Evolutionary conservation across 1,140 invertebrate species (phyloP).

Genomic region (Anastatus disparis): DNA sequence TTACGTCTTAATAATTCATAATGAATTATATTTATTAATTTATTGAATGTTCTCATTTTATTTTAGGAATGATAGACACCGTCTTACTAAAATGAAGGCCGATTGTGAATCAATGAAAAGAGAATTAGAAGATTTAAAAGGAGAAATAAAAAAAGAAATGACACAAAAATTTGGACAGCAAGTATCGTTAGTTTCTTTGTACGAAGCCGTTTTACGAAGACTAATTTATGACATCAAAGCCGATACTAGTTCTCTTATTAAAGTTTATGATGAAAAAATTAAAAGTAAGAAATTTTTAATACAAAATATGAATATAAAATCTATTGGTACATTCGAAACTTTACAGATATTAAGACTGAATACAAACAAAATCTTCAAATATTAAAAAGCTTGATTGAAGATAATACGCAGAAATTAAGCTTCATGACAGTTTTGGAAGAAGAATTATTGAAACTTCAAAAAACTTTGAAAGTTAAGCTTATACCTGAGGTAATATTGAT

Average conservation of each 20-base stretch:
- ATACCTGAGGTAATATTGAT: slow-evolving; percentile 48
- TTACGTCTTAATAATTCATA: too few species aligned
- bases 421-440: slow-evolving; percentile 69
- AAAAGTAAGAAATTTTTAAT: slow-evolving; percentile 45
- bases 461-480: slow-evolving; percentile 53
- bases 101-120: slow-evolving; percentile 70
- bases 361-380: slow-evolving; percentile 56
- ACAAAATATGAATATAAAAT: not conserved
- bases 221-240: slow-evolving; percentile 68
- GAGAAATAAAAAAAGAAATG: slow-evolving; percentile 67
- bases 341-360: slow-evolving; percentile 53
- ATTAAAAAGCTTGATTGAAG: slow-evolving; percentile 63
- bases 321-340: not conserved
- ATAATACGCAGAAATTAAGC: slow-evolving; percentile 71
- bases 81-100: slow-evolving; percentile 68
- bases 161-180: slow-evolving; percentile 69
- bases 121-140: slow-evolving; percentile 65
- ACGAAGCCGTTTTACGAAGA: slow-evolving; percentile 68
- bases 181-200: slow-evolving; percentile 68
- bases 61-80: slow-evolving; percentile 64
- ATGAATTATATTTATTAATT: too few species aligned
- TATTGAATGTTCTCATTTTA: too few species aligned
- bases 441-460: slow-evolving; percentile 66
- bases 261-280: slow-evolving; percentile 61
- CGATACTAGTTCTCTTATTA: slow-evolving; percentile 63